These are phyloP conservation scores for Linnaemya vulpina DNA, from an alignment of 2,888 invertebrate species.

Conservation along the genomic window DNA sequence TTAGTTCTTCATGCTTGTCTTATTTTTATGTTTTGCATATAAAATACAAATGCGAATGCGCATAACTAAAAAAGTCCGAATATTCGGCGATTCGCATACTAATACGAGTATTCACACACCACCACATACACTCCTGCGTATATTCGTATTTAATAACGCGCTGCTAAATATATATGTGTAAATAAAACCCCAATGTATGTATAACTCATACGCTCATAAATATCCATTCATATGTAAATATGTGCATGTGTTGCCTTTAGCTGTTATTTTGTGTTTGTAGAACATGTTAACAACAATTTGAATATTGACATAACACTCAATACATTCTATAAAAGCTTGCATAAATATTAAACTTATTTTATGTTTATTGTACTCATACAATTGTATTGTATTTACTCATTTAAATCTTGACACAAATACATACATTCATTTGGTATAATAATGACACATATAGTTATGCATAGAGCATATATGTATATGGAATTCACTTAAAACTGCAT, in stretches of 20 bases:
- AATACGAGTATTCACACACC: too few species aligned
- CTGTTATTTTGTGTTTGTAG: slow-evolving; percentile 22
- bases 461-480: not conserved
- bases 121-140: too few species aligned
- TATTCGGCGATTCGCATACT: too few species aligned
- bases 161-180: not conserved
- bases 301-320: slow-evolving; percentile 52
- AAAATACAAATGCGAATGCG: too few species aligned
- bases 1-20: too few species aligned
- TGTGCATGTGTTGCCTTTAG: not conserved
- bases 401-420: slow-evolving; percentile 31
- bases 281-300: slow-evolving; percentile 53
- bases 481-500: not conserved
- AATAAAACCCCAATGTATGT: not conserved
- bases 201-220: not conserved
- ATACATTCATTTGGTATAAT: not conserved
- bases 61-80: too few species aligned
- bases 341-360: slow-evolving; percentile 41
- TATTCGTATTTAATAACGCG: not conserved
- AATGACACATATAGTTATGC: not conserved
- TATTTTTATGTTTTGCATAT: too few species aligned
- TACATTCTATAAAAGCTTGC: slow-evolving; percentile 23
- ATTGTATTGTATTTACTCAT: slow-evolving; percentile 24
- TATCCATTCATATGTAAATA: too few species aligned
- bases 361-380: slow-evolving; percentile 21